Evolutionary conservation across 1,140 invertebrate species (phyloP), one percentile per base, ranked within the genome.

Genomic region (Idris sp.): DNA sequence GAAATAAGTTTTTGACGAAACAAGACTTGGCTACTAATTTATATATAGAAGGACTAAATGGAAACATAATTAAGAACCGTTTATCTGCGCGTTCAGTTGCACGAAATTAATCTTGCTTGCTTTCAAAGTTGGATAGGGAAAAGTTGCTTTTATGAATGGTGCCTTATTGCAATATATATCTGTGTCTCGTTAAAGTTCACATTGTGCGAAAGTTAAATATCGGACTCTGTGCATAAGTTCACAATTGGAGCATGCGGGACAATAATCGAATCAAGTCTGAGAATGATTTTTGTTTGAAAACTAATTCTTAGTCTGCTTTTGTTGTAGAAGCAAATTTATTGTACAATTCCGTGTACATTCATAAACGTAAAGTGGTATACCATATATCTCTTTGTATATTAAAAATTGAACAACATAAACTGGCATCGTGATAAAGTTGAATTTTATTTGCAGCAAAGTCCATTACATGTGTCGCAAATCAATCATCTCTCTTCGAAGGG

Each of bases 181-280:
- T 43, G 46, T 44, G 30, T 69, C 53, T 59, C 46, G 46, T 69
- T 69, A 51, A 59, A 59, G 25, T 51, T 44, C 8, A 28, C 41
- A 59, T 56, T 48, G 62, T 46, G 11, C 9, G 33, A 49, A 35
- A 49, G 53, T 68, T 58, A 43, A 58, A 58, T 54, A 58, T 49
- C 14, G 40, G 15, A 25, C 38, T 64, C 25, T 53, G 26, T 31
- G 44, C 44, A 44, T 31, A 51, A 49, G 51, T 35, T 22, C 30
- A 28, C 44, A 56, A 38, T 30, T 44, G 53, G 46, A 44, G 26
- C 38, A 69, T 38, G 30, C 28, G 36, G 28, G 14, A 58, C 43
- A 49, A 61, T 58, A 68, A 69, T 61, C 54, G 38, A 69, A 69
- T 61, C 53, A 69, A 44, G 36, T 3, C 15, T n/a, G 46, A 61